Percentiles rank a stretch among this genome's conserved stretches.
phyloP scores from a whole-genome alignment of 1,140 invertebrate species.

The Drosophila neocordata region DNA sequence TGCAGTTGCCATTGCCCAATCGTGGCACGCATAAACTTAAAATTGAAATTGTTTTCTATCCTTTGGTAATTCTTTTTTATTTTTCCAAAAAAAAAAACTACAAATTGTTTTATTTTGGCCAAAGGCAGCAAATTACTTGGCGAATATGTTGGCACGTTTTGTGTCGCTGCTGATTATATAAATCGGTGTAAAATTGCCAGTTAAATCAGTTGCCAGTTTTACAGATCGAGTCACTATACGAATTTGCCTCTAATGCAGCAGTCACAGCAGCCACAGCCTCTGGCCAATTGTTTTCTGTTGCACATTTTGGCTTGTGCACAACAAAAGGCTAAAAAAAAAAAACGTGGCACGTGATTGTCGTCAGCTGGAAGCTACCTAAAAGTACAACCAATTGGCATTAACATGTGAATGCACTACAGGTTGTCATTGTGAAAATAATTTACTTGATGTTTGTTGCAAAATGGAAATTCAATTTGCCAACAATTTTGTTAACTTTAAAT shows the following conservation, averaged over 20 bases:
- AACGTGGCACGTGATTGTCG: conserved; percentile 65
- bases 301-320: conserved; percentile 35
- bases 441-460: neutral
- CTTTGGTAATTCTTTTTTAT: conserved; percentile 9
- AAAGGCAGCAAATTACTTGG: conserved; percentile 57
- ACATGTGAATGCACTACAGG: conserved; percentile 4
- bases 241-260: conserved; percentile 39
- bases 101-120: conserved; percentile 75
- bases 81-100: conserved; percentile 35
- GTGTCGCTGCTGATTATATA: conserved; percentile 78
- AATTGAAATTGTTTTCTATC: conserved; percentile 9
- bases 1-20: conserved; percentile 33
- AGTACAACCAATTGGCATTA: neutral
- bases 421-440: conserved; percentile 5
- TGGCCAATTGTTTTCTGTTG: conserved; percentile 55
- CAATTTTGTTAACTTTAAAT: neutral
- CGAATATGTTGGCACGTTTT: conserved; percentile 74
- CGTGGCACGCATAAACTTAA: conserved; percentile 24
- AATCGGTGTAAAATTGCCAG: conserved; percentile 58
- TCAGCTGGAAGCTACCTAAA: conserved; percentile 43
- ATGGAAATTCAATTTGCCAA: neutral
- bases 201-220: conserved; percentile 25
- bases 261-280: conserved; percentile 55
- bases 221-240: neutral
- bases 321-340: conserved; percentile 2